phyloP scores from a whole-genome alignment of 1,140 invertebrate species.

The Trichogramma pretiosum region DNA sequence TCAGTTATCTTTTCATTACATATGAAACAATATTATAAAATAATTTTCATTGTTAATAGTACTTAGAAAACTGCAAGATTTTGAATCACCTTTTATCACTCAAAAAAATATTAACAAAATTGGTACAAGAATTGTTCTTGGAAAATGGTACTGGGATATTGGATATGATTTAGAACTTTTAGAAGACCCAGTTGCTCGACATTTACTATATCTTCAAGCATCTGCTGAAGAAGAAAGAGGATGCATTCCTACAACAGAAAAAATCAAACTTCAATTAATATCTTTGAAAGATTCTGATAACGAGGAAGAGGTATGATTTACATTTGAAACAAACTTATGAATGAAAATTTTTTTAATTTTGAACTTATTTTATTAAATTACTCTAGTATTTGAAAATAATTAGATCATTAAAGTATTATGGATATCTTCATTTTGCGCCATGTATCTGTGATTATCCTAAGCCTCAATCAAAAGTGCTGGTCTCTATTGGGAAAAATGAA shows the following conservation, averaged over 20 bases:
- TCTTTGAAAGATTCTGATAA: slow-evolving; percentile 64
- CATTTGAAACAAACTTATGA: background rate
- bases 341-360: background rate
- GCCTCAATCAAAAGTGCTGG: slow-evolving; percentile 54
- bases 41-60: slow-evolving; percentile 42
- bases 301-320: slow-evolving; percentile 64
- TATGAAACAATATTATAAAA: slow-evolving; percentile 1
- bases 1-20: slow-evolving; percentile 2
- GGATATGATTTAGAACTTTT: slow-evolving; percentile 74
- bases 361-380: slow-evolving; percentile 2
- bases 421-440: slow-evolving; percentile 73
- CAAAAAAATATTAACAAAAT: slow-evolving; percentile 50
- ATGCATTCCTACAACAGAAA: slow-evolving; percentile 69
- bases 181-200: slow-evolving; percentile 69
- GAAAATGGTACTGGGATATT: slow-evolving; percentile 75
- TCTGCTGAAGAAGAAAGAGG: slow-evolving; percentile 75
- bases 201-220: slow-evolving; percentile 82
- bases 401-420: slow-evolving; percentile 76
- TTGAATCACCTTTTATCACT: slow-evolving; percentile 92
- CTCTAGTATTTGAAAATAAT: slow-evolving; percentile 76
- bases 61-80: slow-evolving; percentile 82
- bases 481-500: slow-evolving; percentile 71
- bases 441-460: slow-evolving; percentile 73
- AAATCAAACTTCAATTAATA: slow-evolving; percentile 60
- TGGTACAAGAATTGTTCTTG: slow-evolving; percentile 30